Evolutionary conservation across 2,797 vertebrate species (phyloP).

Genomic region (Enteromius treurensis): DNA sequence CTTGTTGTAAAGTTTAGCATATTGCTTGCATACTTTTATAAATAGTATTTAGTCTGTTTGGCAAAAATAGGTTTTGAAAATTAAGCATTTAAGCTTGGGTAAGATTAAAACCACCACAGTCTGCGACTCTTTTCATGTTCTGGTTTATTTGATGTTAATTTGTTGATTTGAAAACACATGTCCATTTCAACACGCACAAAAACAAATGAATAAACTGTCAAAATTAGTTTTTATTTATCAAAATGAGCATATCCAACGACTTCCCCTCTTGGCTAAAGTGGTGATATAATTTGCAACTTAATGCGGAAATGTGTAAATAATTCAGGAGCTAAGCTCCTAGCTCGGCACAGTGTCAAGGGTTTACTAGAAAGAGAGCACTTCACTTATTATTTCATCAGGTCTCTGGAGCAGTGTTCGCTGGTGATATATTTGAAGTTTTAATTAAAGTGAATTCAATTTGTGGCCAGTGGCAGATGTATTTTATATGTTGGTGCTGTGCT

Average conservation of each 20-base stretch:
- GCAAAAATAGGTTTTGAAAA: neutral
- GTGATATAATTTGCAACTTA: slow-evolving; percentile 57
- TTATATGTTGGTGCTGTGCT: neutral
- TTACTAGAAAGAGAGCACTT: slow-evolving; percentile 46
- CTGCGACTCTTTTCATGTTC: neutral
- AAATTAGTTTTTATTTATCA: neutral
- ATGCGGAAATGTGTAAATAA: slow-evolving; percentile 59
- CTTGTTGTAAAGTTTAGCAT: neutral
- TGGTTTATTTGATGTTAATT: neutral
- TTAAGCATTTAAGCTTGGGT: neutral
- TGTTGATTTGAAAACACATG: neutral
- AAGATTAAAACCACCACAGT: neutral
- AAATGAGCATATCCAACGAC: slow-evolving; percentile 9
- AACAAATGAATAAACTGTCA: neutral
- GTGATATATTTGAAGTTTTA: slow-evolving; percentile 50
- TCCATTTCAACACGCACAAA: slow-evolving; percentile 5
- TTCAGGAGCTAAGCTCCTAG: slow-evolving; percentile 51
- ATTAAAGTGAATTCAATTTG: slow-evolving; percentile 46
- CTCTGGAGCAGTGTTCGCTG: slow-evolving; percentile 30
- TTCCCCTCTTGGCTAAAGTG: slow-evolving; percentile 23
- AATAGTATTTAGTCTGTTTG: neutral
- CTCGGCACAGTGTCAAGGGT: slow-evolving; percentile 40
- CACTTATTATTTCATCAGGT: slow-evolving; percentile 35
- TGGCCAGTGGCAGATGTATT: slow-evolving; percentile 5
- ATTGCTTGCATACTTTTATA: neutral